These are phyloP conservation scores for Bolinopsis microptera DNA, from an alignment of 37 sponge, comb jelly and placozoan species.

Conservation along the genomic window DNA sequence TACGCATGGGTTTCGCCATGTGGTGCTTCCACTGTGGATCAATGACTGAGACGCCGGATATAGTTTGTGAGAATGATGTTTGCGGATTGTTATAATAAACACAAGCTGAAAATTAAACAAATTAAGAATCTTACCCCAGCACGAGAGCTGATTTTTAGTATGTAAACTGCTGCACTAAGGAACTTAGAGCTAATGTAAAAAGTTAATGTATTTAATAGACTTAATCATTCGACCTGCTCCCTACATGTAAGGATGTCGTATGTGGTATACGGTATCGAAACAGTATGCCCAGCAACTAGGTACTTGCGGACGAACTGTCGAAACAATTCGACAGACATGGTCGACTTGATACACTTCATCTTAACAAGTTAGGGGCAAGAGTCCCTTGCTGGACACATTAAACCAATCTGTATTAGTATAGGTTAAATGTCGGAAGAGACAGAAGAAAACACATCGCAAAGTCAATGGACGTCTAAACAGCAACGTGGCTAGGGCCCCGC, in stretches of 20 bases:
- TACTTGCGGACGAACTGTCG: not conserved
- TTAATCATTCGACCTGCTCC: not conserved
- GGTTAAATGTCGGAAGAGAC: not conserved
- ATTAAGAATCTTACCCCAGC: not conserved
- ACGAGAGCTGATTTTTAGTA: not conserved
- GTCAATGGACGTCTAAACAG: not conserved
- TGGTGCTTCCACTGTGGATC: too few relatives aligned
- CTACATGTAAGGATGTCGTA: not conserved
- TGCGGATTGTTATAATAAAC: not conserved
- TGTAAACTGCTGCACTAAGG: not conserved
- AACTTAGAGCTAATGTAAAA: not conserved
- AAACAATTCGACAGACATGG: not conserved
- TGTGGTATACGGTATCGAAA: not conserved
- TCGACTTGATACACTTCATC: slow-evolving; percentile 8
- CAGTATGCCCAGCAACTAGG: not conserved
- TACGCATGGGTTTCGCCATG: too few relatives aligned
- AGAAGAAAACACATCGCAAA: not conserved
- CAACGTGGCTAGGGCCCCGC: not conserved
- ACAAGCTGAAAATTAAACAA: not conserved
- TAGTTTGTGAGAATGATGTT: too few relatives aligned
- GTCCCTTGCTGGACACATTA: not conserved
- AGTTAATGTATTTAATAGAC: not conserved
- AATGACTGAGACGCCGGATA: too few relatives aligned
- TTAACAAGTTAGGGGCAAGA: not conserved
- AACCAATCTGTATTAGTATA: not conserved